Conservation (phyloP, 2,888 invertebrate genomes). For the Sphaerophoria rueppellii region DNA sequence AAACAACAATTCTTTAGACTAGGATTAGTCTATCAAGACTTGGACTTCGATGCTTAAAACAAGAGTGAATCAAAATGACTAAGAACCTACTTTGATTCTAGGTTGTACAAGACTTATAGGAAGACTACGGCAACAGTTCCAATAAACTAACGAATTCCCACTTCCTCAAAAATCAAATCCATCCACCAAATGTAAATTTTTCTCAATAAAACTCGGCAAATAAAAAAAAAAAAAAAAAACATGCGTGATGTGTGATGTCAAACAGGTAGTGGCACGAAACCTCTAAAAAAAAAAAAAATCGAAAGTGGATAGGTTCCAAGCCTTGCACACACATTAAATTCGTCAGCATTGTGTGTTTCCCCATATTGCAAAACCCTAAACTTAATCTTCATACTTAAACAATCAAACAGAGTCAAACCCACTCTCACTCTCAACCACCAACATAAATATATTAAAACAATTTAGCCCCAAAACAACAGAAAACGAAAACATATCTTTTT, state of each 20-base stretch:
- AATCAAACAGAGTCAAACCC: neutral
- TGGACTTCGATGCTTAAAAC: too few species aligned
- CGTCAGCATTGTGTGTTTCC: neutral
- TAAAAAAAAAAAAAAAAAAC: neutral
- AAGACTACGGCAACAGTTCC: too few species aligned
- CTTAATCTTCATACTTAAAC: neutral
- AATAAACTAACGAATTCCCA: too few species aligned
- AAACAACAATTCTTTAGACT: too few species aligned
- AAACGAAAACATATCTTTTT: conserved; percentile 23
- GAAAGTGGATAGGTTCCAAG: neutral
- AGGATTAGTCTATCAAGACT: too few species aligned
- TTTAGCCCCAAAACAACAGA: conserved; percentile 19
- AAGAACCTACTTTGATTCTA: too few species aligned
- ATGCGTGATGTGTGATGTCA: neutral
- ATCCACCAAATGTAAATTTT: too few species aligned
- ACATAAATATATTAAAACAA: conserved; percentile 11
- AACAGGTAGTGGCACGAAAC: neutral
- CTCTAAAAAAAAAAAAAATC: neutral
- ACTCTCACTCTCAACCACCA: neutral
- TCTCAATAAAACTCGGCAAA: too few species aligned
- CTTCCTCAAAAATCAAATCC: too few species aligned
- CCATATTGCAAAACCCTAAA: conserved; percentile 14
- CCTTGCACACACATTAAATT: too few species aligned
- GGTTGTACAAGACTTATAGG: too few species aligned
- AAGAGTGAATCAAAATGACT: too few species aligned